These are phyloP conservation scores for Slavum lentiscoides DNA, from an alignment of 2,888 invertebrate genomes.

Conservation along the genomic window DNA sequence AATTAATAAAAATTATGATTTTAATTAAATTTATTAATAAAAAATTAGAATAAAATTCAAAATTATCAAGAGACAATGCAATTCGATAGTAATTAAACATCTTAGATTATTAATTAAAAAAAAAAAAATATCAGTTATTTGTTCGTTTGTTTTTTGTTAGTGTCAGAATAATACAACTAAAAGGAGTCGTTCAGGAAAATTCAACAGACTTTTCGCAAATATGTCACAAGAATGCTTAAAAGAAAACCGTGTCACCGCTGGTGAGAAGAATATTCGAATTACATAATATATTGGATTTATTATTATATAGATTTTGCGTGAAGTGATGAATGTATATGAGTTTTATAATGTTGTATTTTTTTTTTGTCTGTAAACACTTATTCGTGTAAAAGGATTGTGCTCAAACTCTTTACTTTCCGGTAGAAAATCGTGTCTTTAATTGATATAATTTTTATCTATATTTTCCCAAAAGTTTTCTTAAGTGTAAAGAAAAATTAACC, in stretches of 20 bases:
- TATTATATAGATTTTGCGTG: too few species aligned
- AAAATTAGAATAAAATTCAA: neutral
- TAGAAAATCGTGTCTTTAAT: too few species aligned
- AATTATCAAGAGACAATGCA: neutral
- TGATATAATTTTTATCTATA: too few species aligned
- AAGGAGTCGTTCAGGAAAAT: neutral
- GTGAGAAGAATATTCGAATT: neutral
- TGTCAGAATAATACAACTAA: neutral
- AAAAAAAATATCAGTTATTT: neutral
- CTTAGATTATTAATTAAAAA: neutral
- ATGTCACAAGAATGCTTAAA: slow-evolving; percentile 21
- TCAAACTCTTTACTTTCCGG: too few species aligned
- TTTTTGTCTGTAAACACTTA: too few species aligned
- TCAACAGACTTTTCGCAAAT: slow-evolving; percentile 15
- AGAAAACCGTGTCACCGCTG: slow-evolving; percentile 25
- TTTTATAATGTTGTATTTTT: neutral
- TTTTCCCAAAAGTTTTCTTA: too few species aligned
- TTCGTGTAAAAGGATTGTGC: too few species aligned
- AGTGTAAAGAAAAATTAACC: too few species aligned
- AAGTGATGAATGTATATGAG: too few species aligned
- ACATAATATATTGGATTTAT: too few species aligned
- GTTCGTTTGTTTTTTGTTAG: neutral
- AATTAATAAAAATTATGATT: neutral
- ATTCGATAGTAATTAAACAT: neutral
- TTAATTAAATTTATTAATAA: neutral